Evolutionary conservation across 2,797 vertebrate genomes (phyloP).

Genomic region (Anguilla pacifica): DNA sequence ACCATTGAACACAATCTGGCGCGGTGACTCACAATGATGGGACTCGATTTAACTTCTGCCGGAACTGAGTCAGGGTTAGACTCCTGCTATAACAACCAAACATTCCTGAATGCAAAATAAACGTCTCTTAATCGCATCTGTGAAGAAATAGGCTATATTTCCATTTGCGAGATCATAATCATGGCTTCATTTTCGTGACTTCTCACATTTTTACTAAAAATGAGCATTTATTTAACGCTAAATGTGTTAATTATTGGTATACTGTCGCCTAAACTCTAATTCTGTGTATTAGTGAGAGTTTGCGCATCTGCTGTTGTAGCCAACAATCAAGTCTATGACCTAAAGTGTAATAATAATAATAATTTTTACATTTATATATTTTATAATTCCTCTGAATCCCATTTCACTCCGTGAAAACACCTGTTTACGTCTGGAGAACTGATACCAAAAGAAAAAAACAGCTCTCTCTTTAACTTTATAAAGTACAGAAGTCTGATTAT

Average conservation of each 20-base stretch:
- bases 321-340: neutral
- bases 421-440: neutral
- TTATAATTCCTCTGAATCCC: neutral
- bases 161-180: neutral
- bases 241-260: neutral
- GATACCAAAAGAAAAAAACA: neutral
- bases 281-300: neutral
- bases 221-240: neutral
- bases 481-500: neutral
- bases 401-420: neutral
- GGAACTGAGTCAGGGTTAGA: conserved; percentile 1
- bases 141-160: neutral
- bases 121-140: neutral
- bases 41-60: conserved; percentile 8
- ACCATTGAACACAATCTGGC: neutral
- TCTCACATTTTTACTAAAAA: neutral
- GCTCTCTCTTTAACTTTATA: neutral
- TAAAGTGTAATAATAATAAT: neutral
- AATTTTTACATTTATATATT: no score
- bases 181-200: neutral
- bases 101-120: neutral
- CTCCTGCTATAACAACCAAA: neutral
- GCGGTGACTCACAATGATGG: conserved; percentile 6
- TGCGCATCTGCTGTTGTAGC: neutral
- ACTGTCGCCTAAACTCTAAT: neutral